Conservation (phyloP, 1,140 invertebrate species). For the Lordiphosa collinella region DNA sequence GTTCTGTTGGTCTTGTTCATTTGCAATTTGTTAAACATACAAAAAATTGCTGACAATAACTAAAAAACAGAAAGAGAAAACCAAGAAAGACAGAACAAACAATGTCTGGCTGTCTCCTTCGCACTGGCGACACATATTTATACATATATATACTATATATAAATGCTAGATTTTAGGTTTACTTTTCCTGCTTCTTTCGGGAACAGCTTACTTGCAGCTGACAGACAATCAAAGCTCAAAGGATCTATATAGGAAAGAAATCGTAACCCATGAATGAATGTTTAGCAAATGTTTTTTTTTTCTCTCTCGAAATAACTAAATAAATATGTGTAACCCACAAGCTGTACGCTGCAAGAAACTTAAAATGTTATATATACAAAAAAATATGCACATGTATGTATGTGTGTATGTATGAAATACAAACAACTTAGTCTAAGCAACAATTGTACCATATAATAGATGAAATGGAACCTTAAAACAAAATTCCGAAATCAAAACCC, state of each 20-base stretch:
- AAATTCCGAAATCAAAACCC: conserved; percentile 9
- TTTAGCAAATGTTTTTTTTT: conserved; percentile 20
- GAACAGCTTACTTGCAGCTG: conserved; percentile 51
- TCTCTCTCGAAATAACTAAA: conserved; percentile 2
- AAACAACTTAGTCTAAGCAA: conserved; percentile 6
- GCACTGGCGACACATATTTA: conserved; percentile 10
- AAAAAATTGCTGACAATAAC: conserved; percentile 66
- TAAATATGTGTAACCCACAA: neutral
- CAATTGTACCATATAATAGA: conserved; percentile 35
- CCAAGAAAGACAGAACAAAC: neutral
- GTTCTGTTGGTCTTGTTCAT: conserved; percentile 10
- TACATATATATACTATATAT: neutral
- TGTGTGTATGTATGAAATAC: neutral
- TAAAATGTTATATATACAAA: neutral
- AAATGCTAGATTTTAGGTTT: conserved; percentile 34
- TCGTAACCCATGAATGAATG: conserved; percentile 7
- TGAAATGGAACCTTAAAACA: conserved; percentile 3
- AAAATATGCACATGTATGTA: conserved; percentile 2
- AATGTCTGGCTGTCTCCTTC: conserved; percentile 11
- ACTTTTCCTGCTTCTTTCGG: conserved; percentile 27
- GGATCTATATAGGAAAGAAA: conserved; percentile 22
- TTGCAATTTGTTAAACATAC: conserved; percentile 7
- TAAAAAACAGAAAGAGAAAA: conserved; percentile 14
- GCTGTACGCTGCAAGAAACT: conserved; percentile 41
- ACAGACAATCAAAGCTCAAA: conserved; percentile 74